phyloP scores from a whole-genome alignment of 2,113 vertebrate species.

The Anser cygnoides region DNA sequence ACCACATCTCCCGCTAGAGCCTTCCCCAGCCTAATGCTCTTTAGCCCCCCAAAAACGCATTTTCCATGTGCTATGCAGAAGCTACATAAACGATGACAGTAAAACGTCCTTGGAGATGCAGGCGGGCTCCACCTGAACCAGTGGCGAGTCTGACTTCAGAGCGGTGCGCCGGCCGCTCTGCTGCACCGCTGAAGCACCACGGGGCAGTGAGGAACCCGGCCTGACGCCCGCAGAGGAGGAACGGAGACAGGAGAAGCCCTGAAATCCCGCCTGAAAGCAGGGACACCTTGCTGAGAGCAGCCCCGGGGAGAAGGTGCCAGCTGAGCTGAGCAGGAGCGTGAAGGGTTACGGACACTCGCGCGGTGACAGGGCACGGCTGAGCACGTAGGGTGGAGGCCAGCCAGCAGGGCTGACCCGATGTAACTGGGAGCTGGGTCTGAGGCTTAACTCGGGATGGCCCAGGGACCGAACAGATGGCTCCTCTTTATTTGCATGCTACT shows the following conservation, averaged over 20 bases:
- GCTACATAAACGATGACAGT: too few species aligned
- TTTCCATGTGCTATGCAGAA: neutral
- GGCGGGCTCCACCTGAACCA: neutral
- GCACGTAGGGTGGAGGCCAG: slow-evolving; percentile 1
- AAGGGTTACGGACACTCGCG: slow-evolving; percentile 5
- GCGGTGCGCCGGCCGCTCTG: too few species aligned
- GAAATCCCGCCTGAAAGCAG: too few species aligned
- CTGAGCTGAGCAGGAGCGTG: neutral
- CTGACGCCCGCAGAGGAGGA: too few species aligned
- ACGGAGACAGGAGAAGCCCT: too few species aligned
- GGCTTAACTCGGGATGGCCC: slow-evolving; percentile 28
- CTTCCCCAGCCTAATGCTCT: accelerated
- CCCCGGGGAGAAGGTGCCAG: neutral
- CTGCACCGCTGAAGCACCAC: too few species aligned
- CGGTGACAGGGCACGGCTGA: neutral
- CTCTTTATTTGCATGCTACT: slow-evolving; percentile 70
- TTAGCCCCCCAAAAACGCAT: accelerated
- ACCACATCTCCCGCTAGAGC: too few species aligned
- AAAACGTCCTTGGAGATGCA: too few species aligned
- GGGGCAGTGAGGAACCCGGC: too few species aligned
- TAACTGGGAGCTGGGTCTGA: slow-evolving; percentile 33
- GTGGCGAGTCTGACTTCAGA: neutral
- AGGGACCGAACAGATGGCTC: slow-evolving; percentile 70
- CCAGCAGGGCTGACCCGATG: slow-evolving; percentile 23
- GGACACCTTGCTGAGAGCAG: too few species aligned